Conservation (phyloP, 2,888 invertebrate genomes). For the Agrilus cyanescens region DNA sequence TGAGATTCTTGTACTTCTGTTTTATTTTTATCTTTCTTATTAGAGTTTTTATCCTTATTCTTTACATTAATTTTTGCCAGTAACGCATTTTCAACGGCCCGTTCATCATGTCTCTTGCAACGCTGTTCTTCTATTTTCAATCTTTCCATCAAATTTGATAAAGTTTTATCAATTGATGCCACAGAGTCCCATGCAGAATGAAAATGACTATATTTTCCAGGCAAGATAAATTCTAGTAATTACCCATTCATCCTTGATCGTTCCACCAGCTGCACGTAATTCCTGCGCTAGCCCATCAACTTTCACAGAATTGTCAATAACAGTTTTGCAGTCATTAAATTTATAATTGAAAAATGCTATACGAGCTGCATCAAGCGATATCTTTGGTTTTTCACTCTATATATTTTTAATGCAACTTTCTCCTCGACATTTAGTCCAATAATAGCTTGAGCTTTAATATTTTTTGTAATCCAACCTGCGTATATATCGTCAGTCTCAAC, state of each 20-base stretch:
- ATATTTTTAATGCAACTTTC: conserved; percentile 17
- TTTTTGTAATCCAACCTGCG: conserved; percentile 18
- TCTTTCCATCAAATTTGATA: no score
- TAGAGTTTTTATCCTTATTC: no score
- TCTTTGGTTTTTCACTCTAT: conserved; percentile 13
- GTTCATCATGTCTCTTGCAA: no score
- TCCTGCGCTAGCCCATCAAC: conserved; percentile 1
- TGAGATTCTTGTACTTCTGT: no score
- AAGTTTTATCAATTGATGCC: no score
- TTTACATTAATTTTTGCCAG: no score
- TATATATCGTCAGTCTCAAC: conserved; percentile 8
- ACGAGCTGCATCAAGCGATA: conserved; percentile 14
- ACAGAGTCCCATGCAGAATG: no score
- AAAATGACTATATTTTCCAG: no score
- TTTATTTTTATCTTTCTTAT: no score
- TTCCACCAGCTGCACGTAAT: conserved; percentile 3
- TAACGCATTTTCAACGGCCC: no score
- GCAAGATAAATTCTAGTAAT: conserved; percentile 5
- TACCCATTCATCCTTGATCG: conserved; percentile 4
- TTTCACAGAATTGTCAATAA: conserved; percentile 8
- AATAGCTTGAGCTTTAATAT: conserved; percentile 19
- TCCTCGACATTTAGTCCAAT: conserved; percentile 19
- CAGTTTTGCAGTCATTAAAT: conserved; percentile 8
- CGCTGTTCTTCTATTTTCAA: no score
- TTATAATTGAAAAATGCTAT: conserved; percentile 16